These are phyloP conservation scores for Aptenodytes forsteri DNA, from an alignment of 2,113 vertebrate species.

Conservation along the genomic window DNA sequence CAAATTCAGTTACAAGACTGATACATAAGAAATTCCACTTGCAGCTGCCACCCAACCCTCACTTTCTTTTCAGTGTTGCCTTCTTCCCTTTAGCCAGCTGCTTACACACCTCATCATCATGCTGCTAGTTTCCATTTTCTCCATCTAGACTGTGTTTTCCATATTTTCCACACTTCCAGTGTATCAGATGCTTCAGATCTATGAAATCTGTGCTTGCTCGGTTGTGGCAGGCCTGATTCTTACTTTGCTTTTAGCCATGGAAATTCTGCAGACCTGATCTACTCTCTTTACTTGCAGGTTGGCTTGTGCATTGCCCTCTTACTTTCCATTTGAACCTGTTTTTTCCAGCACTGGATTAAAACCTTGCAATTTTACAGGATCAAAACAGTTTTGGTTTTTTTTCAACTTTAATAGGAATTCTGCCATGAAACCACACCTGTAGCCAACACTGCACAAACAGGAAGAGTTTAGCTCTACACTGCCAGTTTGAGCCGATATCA, in stretches of 20 bases:
- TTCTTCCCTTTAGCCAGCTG: neutral
- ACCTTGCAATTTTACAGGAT: neutral
- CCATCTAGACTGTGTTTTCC: neutral
- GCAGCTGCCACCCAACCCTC: neutral
- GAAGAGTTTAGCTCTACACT: neutral
- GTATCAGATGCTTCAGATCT: neutral
- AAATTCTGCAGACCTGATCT: neutral
- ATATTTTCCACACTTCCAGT: neutral
- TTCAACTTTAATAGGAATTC: neutral
- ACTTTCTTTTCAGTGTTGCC: neutral
- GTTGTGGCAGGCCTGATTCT: neutral
- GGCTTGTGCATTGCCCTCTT: neutral
- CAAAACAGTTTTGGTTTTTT: neutral
- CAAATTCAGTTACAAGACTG: neutral
- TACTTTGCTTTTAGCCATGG: neutral
- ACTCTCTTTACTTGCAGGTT: neutral
- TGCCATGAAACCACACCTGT: neutral
- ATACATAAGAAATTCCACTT: neutral
- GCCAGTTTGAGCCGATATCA: neutral
- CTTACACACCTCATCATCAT: neutral
- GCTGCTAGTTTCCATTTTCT: neutral
- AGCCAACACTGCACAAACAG: neutral
- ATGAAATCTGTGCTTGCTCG: neutral
- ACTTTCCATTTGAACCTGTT: neutral
- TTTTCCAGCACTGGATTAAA: neutral